Evolutionary conservation across 2,888 invertebrate genomes (phyloP).

Genomic region (Seira ritae): DNA sequence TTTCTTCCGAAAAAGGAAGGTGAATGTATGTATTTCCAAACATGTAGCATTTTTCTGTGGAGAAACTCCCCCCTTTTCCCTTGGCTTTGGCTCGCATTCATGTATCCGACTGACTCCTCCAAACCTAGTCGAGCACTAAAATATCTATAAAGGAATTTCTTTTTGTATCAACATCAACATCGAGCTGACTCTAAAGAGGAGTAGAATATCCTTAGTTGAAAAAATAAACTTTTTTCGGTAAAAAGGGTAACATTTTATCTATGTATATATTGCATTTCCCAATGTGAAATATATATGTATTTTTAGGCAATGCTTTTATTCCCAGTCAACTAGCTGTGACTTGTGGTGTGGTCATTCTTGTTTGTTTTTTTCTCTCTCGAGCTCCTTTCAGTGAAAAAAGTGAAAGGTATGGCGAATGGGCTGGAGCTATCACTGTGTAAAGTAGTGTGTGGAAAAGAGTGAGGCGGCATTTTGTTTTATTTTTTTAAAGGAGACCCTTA

Average conservation of each 20-base stretch:
- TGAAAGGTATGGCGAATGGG: constrained; percentile 9
- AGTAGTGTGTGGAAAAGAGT: background rate
- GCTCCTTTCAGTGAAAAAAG: constrained; percentile 28
- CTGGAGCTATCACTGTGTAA: background rate
- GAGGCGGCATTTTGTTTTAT: background rate
- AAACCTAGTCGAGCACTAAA: no score
- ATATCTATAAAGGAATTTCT: no score
- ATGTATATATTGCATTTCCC: background rate
- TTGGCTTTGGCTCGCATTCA: background rate
- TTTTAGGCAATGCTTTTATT: constrained; percentile 16
- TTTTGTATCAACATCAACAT: no score
- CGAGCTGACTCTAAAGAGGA: no score
- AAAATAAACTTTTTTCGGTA: no score
- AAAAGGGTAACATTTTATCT: background rate
- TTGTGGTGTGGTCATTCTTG: constrained; percentile 53
- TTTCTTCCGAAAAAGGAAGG: background rate
- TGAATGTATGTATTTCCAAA: background rate
- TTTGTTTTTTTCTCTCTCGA: constrained; percentile 51
- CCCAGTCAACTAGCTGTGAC: constrained; percentile 25
- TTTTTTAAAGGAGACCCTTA: background rate
- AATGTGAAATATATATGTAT: background rate
- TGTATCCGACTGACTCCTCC: background rate
- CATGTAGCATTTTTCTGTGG: background rate
- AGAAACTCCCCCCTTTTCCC: background rate
- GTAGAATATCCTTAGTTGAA: no score